phyloP scores from a whole-genome alignment of 2,113 vertebrate species.

The Dendropsophus ebraccatus region DNA sequence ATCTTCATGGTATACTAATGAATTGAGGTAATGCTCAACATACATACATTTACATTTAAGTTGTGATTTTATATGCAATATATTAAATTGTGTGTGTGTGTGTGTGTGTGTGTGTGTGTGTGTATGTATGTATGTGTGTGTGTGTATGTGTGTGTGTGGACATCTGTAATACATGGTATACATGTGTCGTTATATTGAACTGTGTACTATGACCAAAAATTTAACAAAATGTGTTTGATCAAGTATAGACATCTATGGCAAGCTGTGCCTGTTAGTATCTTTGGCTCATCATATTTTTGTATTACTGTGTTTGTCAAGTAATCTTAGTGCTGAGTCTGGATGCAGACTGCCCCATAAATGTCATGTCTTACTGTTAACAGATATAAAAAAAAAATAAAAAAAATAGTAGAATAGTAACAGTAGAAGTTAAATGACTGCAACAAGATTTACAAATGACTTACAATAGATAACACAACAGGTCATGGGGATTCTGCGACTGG shows the following conservation, averaged over 20 bases:
- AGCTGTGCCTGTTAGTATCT: neutral
- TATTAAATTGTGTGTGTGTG: too few relatives aligned
- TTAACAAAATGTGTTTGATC: neutral
- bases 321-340: neutral
- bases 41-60: too few relatives aligned
- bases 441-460: slow-evolving; percentile 36
- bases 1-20: too few relatives aligned
- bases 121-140: too few relatives aligned
- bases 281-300: neutral
- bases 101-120: too few relatives aligned
- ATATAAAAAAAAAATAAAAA: neutral
- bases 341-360: neutral
- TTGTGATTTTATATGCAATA: too few relatives aligned
- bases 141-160: too few relatives aligned
- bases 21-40: too few relatives aligned
- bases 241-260: neutral
- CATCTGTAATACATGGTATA: too few relatives aligned
- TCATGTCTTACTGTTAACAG: neutral
- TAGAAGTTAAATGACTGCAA: slow-evolving; percentile 16
- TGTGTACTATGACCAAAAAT: neutral
- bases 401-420: too few relatives aligned
- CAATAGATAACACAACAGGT: slow-evolving; percentile 46
- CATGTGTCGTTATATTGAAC: neutral
- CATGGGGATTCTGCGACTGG: slow-evolving; percentile 30
- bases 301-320: neutral